Evolutionary conservation across 1,140 invertebrate species (phyloP).

Genomic region (Drosophila leontia): DNA sequence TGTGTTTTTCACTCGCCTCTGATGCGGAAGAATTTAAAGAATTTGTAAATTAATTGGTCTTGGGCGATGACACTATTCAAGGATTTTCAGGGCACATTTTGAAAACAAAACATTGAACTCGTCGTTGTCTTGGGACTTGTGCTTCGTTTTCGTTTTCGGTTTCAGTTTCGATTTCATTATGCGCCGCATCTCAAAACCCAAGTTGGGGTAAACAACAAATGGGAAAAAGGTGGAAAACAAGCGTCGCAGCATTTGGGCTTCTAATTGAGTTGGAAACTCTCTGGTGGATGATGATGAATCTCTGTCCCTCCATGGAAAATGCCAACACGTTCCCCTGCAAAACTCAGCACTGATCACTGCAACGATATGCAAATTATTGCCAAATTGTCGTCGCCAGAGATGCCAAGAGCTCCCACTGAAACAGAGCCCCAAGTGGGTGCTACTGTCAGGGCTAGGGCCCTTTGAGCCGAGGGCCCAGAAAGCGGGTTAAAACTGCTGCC

Average conservation of each 20-base stretch:
- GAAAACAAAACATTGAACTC: conserved; percentile 81
- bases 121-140: neutral
- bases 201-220: conserved; percentile 43
- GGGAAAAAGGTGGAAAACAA: conserved; percentile 32
- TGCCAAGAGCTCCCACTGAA: conserved; percentile 14
- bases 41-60: conserved; percentile 70
- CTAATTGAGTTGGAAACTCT: conserved; percentile 64
- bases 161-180: conserved; percentile 58
- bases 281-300: conserved; percentile 20
- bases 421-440: conserved; percentile 24
- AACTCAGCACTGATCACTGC: conserved; percentile 52
- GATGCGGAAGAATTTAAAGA: conserved; percentile 76
- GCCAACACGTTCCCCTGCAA: conserved; percentile 65
- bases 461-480: conserved; percentile 45
- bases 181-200: conserved; percentile 34
- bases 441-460: conserved; percentile 32
- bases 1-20: conserved; percentile 39
- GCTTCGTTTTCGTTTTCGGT: conserved; percentile 18
- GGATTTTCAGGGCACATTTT: conserved; percentile 70
- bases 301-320: conserved; percentile 46
- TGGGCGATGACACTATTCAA: conserved; percentile 70
- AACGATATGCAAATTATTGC: conserved; percentile 77
- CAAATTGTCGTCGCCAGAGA: conserved; percentile 61
- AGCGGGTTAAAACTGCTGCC: conserved; percentile 45
- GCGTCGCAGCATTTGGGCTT: conserved; percentile 23